Evolutionary conservation across 30 jellyfish, hydroid and myxozoan genomes (phyloP).

Genomic region (Clytia hemisphaerica): DNA sequence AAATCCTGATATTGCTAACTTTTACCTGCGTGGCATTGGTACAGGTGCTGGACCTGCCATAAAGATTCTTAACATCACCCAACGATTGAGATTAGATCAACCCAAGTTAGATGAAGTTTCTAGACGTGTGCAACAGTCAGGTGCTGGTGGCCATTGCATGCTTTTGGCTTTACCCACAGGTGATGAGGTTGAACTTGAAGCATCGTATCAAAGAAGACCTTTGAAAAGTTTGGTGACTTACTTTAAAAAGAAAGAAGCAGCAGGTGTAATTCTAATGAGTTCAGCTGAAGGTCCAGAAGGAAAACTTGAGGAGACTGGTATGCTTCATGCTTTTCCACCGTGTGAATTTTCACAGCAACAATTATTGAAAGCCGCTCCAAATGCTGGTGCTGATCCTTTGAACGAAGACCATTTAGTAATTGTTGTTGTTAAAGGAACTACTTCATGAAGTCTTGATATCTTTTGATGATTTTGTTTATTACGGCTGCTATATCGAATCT

Average conservation of each 20-base stretch:
- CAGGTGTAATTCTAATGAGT: constrained; percentile 88
- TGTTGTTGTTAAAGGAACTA: constrained; percentile 85
- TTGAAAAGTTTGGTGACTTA: constrained; percentile 91
- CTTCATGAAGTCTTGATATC: too few relatives aligned
- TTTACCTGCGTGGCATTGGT: constrained; percentile 82
- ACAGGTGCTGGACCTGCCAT: constrained; percentile 63
- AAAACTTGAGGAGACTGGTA: constrained; percentile 85
- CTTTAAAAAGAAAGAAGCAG: constrained; percentile 91
- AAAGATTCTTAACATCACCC: constrained; percentile 77
- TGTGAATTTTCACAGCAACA: constrained; percentile 96
- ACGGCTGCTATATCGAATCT: too few relatives aligned
- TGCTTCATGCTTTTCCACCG: constrained; percentile 98
- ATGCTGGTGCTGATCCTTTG: constrained; percentile 86
- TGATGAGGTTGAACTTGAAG: constrained; percentile 79
- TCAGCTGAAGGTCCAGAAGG: constrained; percentile 46
- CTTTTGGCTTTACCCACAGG: constrained; percentile 86
- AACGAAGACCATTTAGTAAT: constrained; percentile 93
- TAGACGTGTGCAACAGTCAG: constrained; percentile 92
- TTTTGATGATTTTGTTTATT: too few relatives aligned
- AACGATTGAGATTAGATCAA: constrained; percentile 91
- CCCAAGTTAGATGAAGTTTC: constrained; percentile 95
- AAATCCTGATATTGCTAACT: constrained; percentile 92
- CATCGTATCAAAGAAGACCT: constrained; percentile 69
- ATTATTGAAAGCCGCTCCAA: constrained; percentile 89
- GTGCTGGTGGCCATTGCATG: constrained; percentile 95